Conservation (phyloP, 2,888 invertebrate genomes). For the Glyphotaelius pellucidus region DNA sequence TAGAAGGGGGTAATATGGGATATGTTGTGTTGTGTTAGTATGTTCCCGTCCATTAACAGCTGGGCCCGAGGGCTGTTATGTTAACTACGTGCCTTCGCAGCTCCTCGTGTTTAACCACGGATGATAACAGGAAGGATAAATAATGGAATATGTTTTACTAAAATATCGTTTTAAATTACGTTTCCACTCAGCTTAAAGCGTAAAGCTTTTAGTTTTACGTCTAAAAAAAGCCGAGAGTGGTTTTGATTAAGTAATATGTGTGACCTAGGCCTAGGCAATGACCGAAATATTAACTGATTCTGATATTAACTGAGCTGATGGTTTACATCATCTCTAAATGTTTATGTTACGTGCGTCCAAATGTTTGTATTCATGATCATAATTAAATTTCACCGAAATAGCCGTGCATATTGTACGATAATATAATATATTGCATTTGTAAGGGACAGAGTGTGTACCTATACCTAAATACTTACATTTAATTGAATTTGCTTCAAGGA, state of each 20-base stretch:
- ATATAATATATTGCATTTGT: neutral
- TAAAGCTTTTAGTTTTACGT: slow-evolving; percentile 12
- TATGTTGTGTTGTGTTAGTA: neutral
- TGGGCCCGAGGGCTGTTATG: slow-evolving; percentile 12
- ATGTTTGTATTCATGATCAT: slow-evolving; percentile 2
- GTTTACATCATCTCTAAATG: neutral
- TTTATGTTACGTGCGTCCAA: neutral
- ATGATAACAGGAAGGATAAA: slow-evolving; percentile 25
- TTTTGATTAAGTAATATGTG: neutral
- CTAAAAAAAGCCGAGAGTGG: neutral
- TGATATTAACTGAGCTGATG: neutral
- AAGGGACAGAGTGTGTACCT: neutral
- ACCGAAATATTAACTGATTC: neutral
- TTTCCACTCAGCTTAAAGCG: slow-evolving; percentile 14
- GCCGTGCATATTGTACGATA: neutral
- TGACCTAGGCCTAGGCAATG: neutral
- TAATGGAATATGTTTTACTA: slow-evolving; percentile 8
- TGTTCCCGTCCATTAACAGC: slow-evolving; percentile 13
- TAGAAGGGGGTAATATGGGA: neutral
- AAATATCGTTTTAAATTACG: slow-evolving; percentile 5
- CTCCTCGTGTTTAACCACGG: neutral
- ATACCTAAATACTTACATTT: neutral
- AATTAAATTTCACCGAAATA: neutral
- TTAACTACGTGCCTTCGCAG: neutral
- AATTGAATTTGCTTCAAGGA: neutral